Conservation (phyloP, 2,797 vertebrate genomes). For the Intellagama lesueurii region DNA sequence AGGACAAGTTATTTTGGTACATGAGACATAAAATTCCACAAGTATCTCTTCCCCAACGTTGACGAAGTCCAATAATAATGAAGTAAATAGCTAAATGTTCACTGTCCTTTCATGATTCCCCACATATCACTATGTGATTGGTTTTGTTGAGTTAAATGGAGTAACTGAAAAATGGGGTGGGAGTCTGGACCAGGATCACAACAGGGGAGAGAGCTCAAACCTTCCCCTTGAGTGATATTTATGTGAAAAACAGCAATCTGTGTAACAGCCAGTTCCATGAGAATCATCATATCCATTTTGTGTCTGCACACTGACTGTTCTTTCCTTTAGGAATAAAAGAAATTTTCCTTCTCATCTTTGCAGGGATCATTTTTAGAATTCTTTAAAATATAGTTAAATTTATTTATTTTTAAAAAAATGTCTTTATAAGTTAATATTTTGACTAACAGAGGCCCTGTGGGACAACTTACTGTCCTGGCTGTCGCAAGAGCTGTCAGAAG, state of each 20-base stretch:
- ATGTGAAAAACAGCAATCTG: no score
- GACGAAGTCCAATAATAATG: neutral
- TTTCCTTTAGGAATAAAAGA: neutral
- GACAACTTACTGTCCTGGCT: slow-evolving; percentile 87
- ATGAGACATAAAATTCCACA: neutral
- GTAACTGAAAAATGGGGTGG: neutral
- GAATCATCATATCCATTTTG: neutral
- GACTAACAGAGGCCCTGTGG: slow-evolving; percentile 76
- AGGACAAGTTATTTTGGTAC: neutral
- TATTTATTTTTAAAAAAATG: neutral
- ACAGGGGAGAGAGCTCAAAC: neutral
- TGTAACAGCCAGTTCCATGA: neutral
- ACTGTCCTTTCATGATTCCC: neutral
- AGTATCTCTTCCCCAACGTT: neutral
- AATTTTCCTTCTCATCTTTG: neutral
- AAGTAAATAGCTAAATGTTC: neutral
- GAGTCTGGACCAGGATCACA: neutral
- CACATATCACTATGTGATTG: neutral
- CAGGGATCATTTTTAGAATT: neutral
- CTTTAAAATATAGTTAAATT: neutral
- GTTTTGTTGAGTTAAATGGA: neutral
- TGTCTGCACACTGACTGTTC: neutral
- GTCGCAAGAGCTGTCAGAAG: slow-evolving; percentile 85
- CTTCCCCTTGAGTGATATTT: neutral
- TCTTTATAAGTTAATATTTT: slow-evolving; percentile 26